Base-by-base conservation (phyloP, 2,888 invertebrate genomes). In the Labia minor region DNA sequence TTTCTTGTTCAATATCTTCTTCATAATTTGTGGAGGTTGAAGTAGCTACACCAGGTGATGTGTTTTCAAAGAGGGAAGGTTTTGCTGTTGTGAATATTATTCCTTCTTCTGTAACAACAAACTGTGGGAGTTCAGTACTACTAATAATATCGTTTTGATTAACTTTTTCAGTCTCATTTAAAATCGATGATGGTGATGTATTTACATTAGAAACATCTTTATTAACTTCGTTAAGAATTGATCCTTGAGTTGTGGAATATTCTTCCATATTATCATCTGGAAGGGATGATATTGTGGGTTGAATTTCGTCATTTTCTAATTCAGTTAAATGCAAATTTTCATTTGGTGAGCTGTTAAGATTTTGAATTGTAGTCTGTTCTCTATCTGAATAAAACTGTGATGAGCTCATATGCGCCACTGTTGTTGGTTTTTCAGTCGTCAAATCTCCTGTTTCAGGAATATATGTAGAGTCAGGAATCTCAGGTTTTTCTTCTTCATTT, bases 1-100 rank as follows among this genome's bases (percentile, higher is more conserved):
- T 10, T 66, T 19, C 76, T 77, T 33, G 78, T 20, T 66, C 65
- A 33, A 66, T 68, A 49, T 68, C 68, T 62, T 68, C 67, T 65
- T 70, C 67, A 37, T 69, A 33, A 33, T 33, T 33, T 33, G 33
- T 18, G n/a, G 65, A 37, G 8, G 26, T 19, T 16, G 33, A 14
- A 19, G 37, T 21, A 14, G 62, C 16, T 8, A 14, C 20, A 19
- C 16, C 11, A 14, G 62, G 18, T 33, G 62, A 33, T 19, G 66
- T n/a, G n/a, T 66, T 66, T 19, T 62, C 63, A 33, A 62, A 63
- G 10, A 62, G 62, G 19, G 62, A 18, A 3, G 63, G 20, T 18
- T 62, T 61, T 21, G 62, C 62, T 37, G 66, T 66, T 19, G 66
- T 33, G 19, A 66, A 66, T 16, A 62, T 37, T 16, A 66, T 62